phyloP scores from a whole-genome alignment of 1,140 invertebrate genomes.

The Rhopalosiphum padi region DNA sequence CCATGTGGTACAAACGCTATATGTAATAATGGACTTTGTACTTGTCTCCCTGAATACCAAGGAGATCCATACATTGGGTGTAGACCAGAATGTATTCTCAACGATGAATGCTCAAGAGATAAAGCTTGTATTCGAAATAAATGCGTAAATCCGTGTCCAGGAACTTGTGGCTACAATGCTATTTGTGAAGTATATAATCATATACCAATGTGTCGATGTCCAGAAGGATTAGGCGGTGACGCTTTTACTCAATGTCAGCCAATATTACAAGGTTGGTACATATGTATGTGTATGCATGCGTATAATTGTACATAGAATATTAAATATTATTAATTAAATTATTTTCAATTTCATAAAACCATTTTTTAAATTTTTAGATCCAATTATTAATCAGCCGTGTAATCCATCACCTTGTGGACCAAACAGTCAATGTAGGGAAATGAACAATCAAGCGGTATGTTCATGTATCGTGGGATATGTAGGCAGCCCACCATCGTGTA shows the following conservation, averaged over 20 bases:
- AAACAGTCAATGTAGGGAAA: conserved; percentile 71
- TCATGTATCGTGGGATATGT: conserved; percentile 70
- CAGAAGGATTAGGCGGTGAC: conserved; percentile 73
- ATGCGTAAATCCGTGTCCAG: conserved; percentile 78
- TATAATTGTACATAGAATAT: too few species aligned
- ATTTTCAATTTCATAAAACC: neutral
- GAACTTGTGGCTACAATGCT: conserved; percentile 75
- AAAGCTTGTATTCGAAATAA: conserved; percentile 76
- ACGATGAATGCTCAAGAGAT: conserved; percentile 71
- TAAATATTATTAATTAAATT: neutral
- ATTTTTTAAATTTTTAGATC: conserved; percentile 27
- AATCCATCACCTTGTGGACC: conserved; percentile 75
- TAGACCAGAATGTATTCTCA: conserved; percentile 72
- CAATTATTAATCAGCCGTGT: conserved; percentile 68
- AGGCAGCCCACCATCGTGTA: conserved; percentile 70
- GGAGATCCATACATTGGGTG: conserved; percentile 72
- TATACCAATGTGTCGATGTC: conserved; percentile 75
- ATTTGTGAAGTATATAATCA: conserved; percentile 75
- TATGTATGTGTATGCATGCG: conserved; percentile 42
- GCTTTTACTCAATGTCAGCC: conserved; percentile 72
- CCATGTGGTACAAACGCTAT: conserved; percentile 77
- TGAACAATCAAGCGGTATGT: conserved; percentile 71
- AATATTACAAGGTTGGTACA: conserved; percentile 67
- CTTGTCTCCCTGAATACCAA: conserved; percentile 70
- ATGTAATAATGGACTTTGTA: conserved; percentile 71